These are phyloP conservation scores for Colinus virginianus DNA, from an alignment of 2,113 vertebrate genomes.

Conservation along the genomic window DNA sequence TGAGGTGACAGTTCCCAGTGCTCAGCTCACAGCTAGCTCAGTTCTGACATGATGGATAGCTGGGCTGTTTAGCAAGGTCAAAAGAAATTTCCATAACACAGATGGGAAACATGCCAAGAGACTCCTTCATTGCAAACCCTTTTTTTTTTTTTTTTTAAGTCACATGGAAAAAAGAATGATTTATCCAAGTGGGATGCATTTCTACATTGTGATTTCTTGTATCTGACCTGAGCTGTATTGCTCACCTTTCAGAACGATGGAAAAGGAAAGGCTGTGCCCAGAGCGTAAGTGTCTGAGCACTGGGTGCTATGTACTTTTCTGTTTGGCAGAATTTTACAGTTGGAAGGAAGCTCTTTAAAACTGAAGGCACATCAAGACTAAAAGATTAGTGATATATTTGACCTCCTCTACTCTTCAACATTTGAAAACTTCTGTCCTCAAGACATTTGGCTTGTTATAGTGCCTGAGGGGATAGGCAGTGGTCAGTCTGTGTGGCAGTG, in stretches of 20 bases:
- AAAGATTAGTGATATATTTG: neutral
- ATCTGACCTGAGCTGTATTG: neutral
- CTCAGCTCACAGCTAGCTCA: neutral
- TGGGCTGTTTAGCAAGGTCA: neutral
- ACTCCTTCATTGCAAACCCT: neutral
- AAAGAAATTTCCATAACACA: conserved; percentile 35
- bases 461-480: neutral
- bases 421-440: neutral
- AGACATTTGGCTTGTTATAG: neutral
- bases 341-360: neutral
- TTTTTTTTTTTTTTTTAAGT: neutral
- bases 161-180: neutral
- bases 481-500: neutral
- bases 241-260: neutral
- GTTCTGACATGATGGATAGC: conserved; percentile 22
- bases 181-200: neutral
- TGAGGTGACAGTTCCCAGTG: neutral
- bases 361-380: neutral
- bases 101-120: neutral
- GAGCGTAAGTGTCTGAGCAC: neutral
- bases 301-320: neutral
- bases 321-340: neutral
- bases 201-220: neutral
- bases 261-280: neutral
- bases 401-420: conserved; percentile 21